Conservation (phyloP, 2,113 vertebrate species). For the Chionodraco myersi region DNA sequence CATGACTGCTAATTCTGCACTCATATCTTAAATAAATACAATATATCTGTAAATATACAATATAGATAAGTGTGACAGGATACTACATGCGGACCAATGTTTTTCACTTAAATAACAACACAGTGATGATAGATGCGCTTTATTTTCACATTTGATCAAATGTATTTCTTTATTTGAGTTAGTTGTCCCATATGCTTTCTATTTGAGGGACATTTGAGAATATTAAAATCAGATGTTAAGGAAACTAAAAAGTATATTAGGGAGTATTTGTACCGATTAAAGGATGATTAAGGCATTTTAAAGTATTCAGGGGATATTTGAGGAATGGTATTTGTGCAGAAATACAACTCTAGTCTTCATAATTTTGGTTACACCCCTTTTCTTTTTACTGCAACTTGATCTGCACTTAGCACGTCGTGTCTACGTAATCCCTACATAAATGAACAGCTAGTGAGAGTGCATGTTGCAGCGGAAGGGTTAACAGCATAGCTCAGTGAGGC, state of each 20-base stretch:
- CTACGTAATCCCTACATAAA: not conserved
- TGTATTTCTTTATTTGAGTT: not conserved
- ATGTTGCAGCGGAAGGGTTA: conserved; percentile 7
- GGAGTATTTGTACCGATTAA: not conserved
- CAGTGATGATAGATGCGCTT: not conserved
- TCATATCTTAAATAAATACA: not conserved
- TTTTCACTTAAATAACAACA: not conserved
- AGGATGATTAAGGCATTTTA: not conserved
- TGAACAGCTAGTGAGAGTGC: not conserved
- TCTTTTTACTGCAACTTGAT: not conserved
- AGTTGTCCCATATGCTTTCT: not conserved
- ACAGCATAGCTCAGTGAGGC: not conserved
- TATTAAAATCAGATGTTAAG: not conserved
- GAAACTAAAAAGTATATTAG: not conserved
- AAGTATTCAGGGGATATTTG: not conserved
- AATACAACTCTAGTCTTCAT: not conserved
- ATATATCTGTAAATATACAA: not conserved
- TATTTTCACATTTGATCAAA: not conserved
- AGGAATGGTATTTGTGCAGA: too few relatives aligned
- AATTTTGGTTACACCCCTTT: not conserved
- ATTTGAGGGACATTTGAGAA: not conserved
- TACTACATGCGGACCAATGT: not conserved
- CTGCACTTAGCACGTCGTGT: not conserved
- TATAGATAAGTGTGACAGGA: not conserved
- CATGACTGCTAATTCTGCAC: not conserved